Evolutionary conservation across 2,888 invertebrate species (phyloP).

Genomic region (Hemithea aestivaria): DNA sequence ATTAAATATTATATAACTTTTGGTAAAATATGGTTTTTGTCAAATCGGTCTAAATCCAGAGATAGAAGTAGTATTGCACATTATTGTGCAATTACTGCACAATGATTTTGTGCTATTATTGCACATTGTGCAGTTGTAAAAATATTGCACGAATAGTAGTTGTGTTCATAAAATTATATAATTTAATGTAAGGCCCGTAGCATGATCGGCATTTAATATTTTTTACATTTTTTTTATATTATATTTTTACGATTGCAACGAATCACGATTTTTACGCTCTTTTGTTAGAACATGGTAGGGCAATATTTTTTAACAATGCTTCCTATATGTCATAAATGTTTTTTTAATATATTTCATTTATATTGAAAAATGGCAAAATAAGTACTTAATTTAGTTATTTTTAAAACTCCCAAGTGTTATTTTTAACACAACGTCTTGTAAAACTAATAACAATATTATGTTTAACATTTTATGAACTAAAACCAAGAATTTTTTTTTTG

Average conservation of each 20-base stretch:
- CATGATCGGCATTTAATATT: conserved; percentile 57
- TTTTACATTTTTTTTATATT: conserved; percentile 28
- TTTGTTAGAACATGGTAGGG: conserved; percentile 6
- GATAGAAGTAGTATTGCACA: no score
- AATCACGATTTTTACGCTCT: conserved; percentile 34
- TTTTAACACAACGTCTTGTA: no score
- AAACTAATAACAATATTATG: no score
- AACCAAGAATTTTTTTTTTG: no score
- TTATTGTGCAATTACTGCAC: no score
- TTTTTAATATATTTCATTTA: no score
- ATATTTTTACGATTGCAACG: conserved; percentile 40
- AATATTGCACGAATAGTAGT: conserved; percentile 28
- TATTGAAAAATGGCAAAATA: no score
- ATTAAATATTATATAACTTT: not conserved
- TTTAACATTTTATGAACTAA: no score
- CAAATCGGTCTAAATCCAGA: conserved; percentile 38
- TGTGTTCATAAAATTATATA: conserved; percentile 33
- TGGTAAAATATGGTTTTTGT: conserved; percentile 30
- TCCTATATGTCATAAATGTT: no score
- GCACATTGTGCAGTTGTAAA: conserved; percentile 27
- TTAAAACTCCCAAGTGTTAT: no score
- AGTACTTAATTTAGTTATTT: no score
- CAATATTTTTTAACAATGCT: conserved; percentile 35
- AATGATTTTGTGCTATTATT: no score
- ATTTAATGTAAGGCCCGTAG: conserved; percentile 39